Evolutionary conservation across 2,113 vertebrate species (phyloP), one percentile per base, ranked within the genome.

Genomic region (Hoplias malabaricus): DNA sequence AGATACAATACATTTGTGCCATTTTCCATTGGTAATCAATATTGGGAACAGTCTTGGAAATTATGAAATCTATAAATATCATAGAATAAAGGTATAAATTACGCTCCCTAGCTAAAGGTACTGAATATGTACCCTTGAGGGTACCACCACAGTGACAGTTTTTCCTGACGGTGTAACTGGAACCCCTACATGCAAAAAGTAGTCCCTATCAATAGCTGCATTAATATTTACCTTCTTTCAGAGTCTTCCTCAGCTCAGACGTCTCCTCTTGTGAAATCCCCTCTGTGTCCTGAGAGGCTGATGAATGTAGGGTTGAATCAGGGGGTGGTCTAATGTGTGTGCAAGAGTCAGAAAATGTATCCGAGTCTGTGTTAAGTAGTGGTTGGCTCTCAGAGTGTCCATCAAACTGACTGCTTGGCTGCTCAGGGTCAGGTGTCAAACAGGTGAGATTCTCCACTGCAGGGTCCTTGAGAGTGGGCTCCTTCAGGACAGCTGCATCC

Each of bases 331-430:
- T 84, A 14, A 90, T 67, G 80, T 90, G 88, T 63, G 90, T 81
- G 77, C 83, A 88, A 23, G 92, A 88, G 79, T 92, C 90, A 16
- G 89, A 90, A 81, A 90, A 91, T 0, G 87, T 85, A 53, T 92
- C 89, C 0, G 83, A 76, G 21, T 90, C 88, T 4, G 73, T 16
- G 76, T 40, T 63, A 68, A 80, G 63, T 62, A 69, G 75, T 0
- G 36, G 50, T 0, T 1, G 57, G 63, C 43, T 80, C 75, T 83
- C 80, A 5, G 82, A 74, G 9, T 40, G 74, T 50, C 66, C 77
- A 27, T 70, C 77, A 9, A 81, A n/a, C n/a, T 50, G n/a, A 72
- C 84, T 75, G 33, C 42, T 54, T 82, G 54, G 81, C 7, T 73
- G 59, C 50, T 62, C 81, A 25, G 70, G 69, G 53, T 63, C 61